Base-by-base conservation (phyloP, 2,113 vertebrate genomes). In the Triplophysa rosa region DNA sequence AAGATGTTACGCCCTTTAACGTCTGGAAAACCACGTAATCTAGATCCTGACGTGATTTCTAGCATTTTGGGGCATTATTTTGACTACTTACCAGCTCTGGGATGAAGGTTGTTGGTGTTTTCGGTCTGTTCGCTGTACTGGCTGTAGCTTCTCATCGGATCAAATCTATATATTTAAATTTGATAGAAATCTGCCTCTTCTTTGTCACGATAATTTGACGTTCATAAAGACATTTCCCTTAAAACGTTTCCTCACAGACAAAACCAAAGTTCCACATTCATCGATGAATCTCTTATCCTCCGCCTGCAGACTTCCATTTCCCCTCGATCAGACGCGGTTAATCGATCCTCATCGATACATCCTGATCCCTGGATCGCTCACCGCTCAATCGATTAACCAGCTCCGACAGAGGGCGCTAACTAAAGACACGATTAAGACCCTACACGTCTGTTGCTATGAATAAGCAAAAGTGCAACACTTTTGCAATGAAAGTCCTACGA, bases 271-370 rank as follows among this genome's bases (percentile, higher is more conserved):
- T 59, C 68, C 49, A 69, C 75, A 56, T 58, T 21, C 71, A 40
- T 21, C 26, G 45, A 49, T 14, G 42, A 54, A 54, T 54, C 74
- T 77, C 23, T 77, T 91, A 91, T 90, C 90, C 86, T 52, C 77
- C 86, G 87, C 88, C 86, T 82, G 77, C 85, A 87, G 87, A 88
- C 89, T 87, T 89, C 91, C 89, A 92, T 91, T 87, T 92, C 80
- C 84, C 89, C 86, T 74, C 64, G 17, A 61, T 79, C 91, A 93
- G 91, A 82, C 91, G 85, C 82, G 16, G 90, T 69, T 83, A 93
- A 92, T 92, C 91, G 88, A 92, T 91, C 81, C 75, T 10, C 21
- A 45, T 2, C 63, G 82, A 78, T 82, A 78, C 37, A 80, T 37
- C 2, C 11, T 37, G 33, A 37, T 37, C 7, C 33, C 33, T 9